Conservation (phyloP, 2,113 vertebrate genomes). For the Oreocharis arfaki region DNA sequence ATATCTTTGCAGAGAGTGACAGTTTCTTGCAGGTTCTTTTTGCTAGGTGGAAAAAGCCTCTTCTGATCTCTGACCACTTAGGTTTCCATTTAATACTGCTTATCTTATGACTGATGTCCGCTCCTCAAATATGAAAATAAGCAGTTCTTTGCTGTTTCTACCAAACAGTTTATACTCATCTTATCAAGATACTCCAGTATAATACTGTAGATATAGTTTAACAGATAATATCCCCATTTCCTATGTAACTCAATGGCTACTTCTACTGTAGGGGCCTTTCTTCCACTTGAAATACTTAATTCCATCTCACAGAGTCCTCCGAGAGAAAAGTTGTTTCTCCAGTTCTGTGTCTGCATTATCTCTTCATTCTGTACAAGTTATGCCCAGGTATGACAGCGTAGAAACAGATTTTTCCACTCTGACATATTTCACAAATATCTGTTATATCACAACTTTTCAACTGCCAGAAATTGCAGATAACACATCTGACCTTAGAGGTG, state of each 20-base stretch:
- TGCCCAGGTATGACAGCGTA: not conserved
- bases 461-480: not conserved
- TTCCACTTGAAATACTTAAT: not conserved
- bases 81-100: not conserved
- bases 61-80: not conserved
- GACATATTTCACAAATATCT: not conserved
- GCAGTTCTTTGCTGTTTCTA: not conserved
- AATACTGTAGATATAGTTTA: not conserved
- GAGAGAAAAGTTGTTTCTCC: not conserved
- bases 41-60: not conserved
- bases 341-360: not conserved
- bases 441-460: not conserved
- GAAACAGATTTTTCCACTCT: not conserved
- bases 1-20: not conserved
- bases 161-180: not conserved
- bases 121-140: not conserved
- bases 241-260: not conserved
- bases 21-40: not conserved
- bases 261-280: not conserved
- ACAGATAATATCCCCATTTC: not conserved
- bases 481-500: not conserved
- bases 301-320: not conserved
- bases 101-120: not conserved
- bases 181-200: not conserved
- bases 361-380: not conserved